Conservation (phyloP, 2,797 vertebrate species). For the Strix occidentalis region DNA sequence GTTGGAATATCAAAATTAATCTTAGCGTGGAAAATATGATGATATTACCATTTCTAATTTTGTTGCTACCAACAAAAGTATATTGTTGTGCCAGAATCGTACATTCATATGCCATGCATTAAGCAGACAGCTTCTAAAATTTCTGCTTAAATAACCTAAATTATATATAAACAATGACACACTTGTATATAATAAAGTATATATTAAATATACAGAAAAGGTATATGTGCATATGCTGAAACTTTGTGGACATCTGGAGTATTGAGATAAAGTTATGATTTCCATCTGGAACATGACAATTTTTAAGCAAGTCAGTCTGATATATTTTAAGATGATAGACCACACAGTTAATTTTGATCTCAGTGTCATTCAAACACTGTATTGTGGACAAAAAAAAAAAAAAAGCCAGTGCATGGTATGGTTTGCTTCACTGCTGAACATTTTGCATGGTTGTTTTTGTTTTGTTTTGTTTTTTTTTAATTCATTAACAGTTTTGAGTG, state of each 20-base stretch:
- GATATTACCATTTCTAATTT: neutral
- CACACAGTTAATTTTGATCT: conserved; percentile 17
- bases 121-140: conserved; percentile 19
- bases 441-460: neutral
- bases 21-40: conserved; percentile 38
- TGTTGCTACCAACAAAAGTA: conserved; percentile 49
- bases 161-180: neutral
- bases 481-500: neutral
- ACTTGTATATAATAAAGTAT: neutral
- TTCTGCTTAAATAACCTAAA: conserved; percentile 5
- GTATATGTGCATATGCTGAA: neutral
- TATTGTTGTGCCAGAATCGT: conserved; percentile 13
- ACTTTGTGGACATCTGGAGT: conserved; percentile 13
- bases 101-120: conserved; percentile 7
- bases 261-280: neutral
- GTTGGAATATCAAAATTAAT: conserved; percentile 34
- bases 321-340: neutral
- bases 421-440: neutral
- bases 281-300: neutral
- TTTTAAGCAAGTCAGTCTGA: neutral
- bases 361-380: neutral
- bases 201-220: conserved; percentile 26
- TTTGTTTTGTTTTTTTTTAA: neutral
- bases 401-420: neutral
- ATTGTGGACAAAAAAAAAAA: neutral